These are phyloP conservation scores for Trachelus troglodyta DNA, from an alignment of 2,888 invertebrate species.

Conservation along the genomic window DNA sequence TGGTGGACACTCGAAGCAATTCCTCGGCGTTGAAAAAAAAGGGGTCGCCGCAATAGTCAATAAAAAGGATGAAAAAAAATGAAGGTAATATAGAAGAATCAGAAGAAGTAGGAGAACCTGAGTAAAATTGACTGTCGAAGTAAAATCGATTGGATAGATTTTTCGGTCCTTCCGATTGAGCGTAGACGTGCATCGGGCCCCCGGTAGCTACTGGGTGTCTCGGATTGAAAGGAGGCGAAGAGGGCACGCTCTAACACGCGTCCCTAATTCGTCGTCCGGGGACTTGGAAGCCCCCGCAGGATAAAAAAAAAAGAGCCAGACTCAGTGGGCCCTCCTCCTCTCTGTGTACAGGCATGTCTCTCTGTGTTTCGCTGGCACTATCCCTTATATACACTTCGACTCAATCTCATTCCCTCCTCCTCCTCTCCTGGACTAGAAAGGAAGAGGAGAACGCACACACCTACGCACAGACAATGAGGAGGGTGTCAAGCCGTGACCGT, in stretches of 20 bases:
- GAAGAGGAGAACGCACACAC: no score
- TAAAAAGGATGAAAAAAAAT: no score
- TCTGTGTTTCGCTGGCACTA: background rate
- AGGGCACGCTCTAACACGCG: constrained; percentile 45
- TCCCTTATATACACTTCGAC: background rate
- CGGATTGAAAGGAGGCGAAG: constrained; percentile 39
- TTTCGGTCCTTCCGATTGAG: no score
- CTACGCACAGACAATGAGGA: constrained; percentile 6
- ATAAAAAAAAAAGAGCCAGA: constrained; percentile 2
- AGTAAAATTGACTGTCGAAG: no score
- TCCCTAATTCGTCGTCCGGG: constrained; percentile 47
- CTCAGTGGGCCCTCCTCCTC: background rate
- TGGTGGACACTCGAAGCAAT: no score
- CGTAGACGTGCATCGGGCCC: no score
- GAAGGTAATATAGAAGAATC: no score
- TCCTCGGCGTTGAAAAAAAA: no score
- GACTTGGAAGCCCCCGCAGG: constrained; percentile 15
- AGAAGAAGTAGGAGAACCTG: no score
- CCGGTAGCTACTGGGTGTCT: constrained; percentile 38
- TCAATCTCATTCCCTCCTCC: background rate
- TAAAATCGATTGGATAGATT: no score
- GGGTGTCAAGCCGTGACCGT: constrained; percentile 37
- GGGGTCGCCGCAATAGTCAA: no score
- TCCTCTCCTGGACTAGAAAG: background rate
- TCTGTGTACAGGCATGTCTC: background rate